Percentiles rank a stretch among this genome's conserved stretches.
phyloP scores from a whole-genome alignment of 2,888 invertebrate species.

The Minunthozetes semirufus region DNA sequence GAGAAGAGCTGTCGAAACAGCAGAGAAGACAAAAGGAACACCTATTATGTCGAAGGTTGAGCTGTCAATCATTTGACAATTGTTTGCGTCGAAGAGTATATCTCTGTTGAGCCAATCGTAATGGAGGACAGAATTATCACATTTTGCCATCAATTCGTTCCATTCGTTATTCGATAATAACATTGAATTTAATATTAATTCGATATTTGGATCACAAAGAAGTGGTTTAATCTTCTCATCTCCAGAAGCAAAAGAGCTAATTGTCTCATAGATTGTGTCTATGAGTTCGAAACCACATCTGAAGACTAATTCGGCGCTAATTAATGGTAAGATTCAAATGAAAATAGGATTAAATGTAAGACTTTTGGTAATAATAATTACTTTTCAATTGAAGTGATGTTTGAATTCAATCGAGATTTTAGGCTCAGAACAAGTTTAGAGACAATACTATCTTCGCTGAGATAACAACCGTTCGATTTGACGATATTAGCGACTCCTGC shows the following conservation, averaged over 20 bases:
- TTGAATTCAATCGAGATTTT: not conserved
- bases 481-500: not conserved
- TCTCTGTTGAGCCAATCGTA: constrained; percentile 12
- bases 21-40: constrained; percentile 3
- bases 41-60: not conserved
- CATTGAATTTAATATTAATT: not conserved
- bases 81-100: not conserved
- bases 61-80: constrained; percentile 13
- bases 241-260: not conserved
- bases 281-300: not conserved
- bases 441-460: not conserved
- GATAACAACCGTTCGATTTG: constrained; percentile 6
- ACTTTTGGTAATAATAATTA: not conserved
- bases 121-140: not conserved
- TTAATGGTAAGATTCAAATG: not conserved
- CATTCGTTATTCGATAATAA: constrained; percentile 5
- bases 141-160: not conserved
- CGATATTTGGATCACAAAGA: not conserved
- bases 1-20: not conserved
- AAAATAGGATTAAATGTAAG: not conserved
- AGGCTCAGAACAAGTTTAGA: not conserved
- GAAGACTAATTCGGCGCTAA: constrained; percentile 5
- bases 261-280: not conserved
- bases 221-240: not conserved
- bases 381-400: constrained; percentile 19